These are phyloP conservation scores for Macrophya annulata DNA, from an alignment of 2,888 invertebrate species.

Conservation along the genomic window DNA sequence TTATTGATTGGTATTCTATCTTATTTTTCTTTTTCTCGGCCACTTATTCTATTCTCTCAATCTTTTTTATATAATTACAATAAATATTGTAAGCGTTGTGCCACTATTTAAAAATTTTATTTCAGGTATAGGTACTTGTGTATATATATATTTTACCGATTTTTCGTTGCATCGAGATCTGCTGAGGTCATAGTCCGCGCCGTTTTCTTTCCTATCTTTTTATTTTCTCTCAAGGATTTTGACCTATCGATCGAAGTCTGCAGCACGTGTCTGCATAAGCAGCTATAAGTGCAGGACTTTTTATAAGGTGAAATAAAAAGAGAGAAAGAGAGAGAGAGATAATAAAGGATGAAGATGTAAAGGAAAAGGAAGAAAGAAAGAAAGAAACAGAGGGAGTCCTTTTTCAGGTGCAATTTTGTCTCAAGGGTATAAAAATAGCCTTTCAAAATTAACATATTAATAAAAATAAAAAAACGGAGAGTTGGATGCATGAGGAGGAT, in stretches of 20 bases:
- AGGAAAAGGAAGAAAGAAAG: not conserved
- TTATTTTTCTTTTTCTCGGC: not conserved
- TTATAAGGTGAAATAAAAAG: not conserved
- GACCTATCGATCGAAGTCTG: conserved; percentile 48
- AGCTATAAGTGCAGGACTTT: not conserved
- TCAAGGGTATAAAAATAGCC: conserved; percentile 10
- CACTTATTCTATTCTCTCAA: not conserved
- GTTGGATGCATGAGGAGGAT: not conserved
- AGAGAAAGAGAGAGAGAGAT: too few species aligned
- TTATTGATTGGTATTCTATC: not conserved
- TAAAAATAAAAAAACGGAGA: not conserved
- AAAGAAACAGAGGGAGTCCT: not conserved
- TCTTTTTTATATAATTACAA: not conserved
- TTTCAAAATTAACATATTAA: not conserved
- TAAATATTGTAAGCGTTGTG: too few species aligned
- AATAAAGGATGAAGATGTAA: too few species aligned
- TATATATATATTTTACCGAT: not conserved
- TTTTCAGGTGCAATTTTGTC: not conserved
- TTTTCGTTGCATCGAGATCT: not conserved
- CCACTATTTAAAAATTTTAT: not conserved
- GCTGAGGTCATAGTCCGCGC: conserved; percentile 17
- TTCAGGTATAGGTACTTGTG: not conserved
- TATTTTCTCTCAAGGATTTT: not conserved
- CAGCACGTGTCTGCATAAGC: not conserved
- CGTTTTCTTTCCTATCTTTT: not conserved